phyloP scores from a whole-genome alignment of 2,797 vertebrate genomes.

The Esox lucius region DNA sequence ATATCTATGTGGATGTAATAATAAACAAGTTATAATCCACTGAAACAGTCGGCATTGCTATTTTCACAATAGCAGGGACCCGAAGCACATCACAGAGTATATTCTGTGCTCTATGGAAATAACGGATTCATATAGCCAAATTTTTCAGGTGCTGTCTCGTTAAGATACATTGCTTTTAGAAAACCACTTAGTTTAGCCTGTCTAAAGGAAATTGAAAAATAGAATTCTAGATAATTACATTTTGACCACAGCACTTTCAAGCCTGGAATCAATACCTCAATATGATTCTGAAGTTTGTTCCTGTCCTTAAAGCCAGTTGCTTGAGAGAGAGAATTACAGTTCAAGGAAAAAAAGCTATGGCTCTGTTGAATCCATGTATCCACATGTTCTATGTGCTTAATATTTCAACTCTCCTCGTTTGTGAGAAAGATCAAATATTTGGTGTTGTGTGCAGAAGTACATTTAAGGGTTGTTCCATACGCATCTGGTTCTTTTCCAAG shows the following conservation, averaged over 20 bases:
- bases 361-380: constrained; percentile 62
- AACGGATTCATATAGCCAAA: too few species aligned
- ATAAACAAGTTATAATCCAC: too few species aligned
- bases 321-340: constrained; percentile 55
- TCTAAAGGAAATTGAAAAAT: constrained; percentile 37
- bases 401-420: constrained; percentile 45
- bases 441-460: constrained; percentile 46
- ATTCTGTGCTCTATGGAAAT: too few species aligned
- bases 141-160: too few species aligned
- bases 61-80: too few species aligned
- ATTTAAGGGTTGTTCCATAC: constrained; percentile 43
- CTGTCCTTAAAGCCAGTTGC: constrained; percentile 34
- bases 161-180: neutral
- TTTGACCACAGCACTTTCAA: constrained; percentile 31
- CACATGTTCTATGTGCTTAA: constrained; percentile 47
- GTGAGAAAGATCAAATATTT: constrained; percentile 62
- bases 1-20: too few species aligned
- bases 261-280: constrained; percentile 39
- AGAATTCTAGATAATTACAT: constrained; percentile 31
- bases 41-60: too few species aligned
- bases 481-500: constrained; percentile 32
- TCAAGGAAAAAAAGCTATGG: constrained; percentile 33
- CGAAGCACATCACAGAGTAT: too few species aligned
- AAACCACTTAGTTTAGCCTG: constrained; percentile 9
- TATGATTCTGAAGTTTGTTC: constrained; percentile 27